Evolutionary conservation across 2,797 vertebrate species (phyloP).

Genomic region (Margarornis squamiger): DNA sequence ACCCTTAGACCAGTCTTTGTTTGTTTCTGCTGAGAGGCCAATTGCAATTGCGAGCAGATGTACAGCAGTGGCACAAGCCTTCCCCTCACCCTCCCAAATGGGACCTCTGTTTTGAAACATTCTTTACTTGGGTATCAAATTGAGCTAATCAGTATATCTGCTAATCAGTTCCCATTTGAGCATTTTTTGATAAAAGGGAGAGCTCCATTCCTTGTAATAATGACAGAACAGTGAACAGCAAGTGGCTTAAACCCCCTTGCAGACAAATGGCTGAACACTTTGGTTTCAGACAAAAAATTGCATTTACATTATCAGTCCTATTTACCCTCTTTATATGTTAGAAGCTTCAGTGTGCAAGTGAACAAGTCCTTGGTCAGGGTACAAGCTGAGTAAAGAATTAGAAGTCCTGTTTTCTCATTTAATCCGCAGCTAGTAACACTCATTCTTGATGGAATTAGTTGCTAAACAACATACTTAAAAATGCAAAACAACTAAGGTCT

Average conservation of each 20-base stretch:
- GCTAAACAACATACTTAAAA: background rate
- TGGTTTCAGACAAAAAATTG: background rate
- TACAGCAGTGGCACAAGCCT: background rate
- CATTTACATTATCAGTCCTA: background rate
- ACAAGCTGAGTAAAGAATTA: background rate
- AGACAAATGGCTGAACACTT: background rate
- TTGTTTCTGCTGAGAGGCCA: background rate
- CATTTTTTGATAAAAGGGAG: background rate
- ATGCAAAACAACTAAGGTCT: background rate
- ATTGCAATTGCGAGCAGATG: background rate
- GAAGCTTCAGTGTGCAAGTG: background rate
- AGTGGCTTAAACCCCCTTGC: background rate
- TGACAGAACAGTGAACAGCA: background rate
- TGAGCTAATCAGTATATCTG: background rate
- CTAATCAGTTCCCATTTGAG: background rate
- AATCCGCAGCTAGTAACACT: background rate
- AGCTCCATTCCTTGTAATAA: background rate
- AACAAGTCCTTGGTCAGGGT: background rate
- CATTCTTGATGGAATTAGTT: slow-evolving; percentile 26
- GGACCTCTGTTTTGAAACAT: background rate
- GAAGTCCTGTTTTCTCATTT: background rate
- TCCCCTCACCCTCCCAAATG: background rate
- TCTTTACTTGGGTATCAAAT: background rate
- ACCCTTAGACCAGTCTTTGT: background rate
- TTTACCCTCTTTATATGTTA: background rate